These are phyloP conservation scores for Xylota sylvarum DNA, from an alignment of 2,888 invertebrate species.

Conservation along the genomic window DNA sequence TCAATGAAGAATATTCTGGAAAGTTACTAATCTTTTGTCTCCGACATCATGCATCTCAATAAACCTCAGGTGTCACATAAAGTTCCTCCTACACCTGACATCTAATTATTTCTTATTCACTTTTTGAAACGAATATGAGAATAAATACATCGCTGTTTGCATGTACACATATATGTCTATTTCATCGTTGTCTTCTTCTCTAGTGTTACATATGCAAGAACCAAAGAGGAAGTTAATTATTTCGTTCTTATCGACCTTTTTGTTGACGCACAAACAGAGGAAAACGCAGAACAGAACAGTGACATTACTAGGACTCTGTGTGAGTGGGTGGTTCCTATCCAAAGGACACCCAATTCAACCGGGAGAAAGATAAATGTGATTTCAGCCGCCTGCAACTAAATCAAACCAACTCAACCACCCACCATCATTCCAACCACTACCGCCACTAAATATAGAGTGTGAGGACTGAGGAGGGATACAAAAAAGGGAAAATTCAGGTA, in stretches of 20 bases:
- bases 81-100: background rate
- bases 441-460: slow-evolving; percentile 32
- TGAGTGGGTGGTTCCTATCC: slow-evolving; percentile 11
- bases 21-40: background rate
- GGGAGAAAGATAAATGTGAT: slow-evolving; percentile 69
- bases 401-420: slow-evolving; percentile 51
- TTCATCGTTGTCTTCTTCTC: background rate
- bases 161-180: background rate
- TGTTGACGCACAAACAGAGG: slow-evolving; percentile 45
- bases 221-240: slow-evolving; percentile 73
- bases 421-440: slow-evolving; percentile 13
- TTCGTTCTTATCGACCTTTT: slow-evolving; percentile 69
- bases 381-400: slow-evolving; percentile 66
- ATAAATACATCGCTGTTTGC: slow-evolving; percentile 31
- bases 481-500: slow-evolving; percentile 57
- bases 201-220: slow-evolving; percentile 15
- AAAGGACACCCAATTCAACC: slow-evolving; percentile 43
- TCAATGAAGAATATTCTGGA: too few relatives aligned
- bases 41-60: background rate
- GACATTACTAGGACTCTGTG: slow-evolving; percentile 1
- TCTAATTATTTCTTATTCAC: slow-evolving; percentile 36
- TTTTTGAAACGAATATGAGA: slow-evolving; percentile 16
- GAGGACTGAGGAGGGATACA: background rate
- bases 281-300: slow-evolving; percentile 20
- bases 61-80: slow-evolving; percentile 9